A percentile compares a stretch with the other conserved stretches of the same genome.
phyloP scores from a whole-genome alignment of 2,797 vertebrate species.

The Apodemus agrarius region DNA sequence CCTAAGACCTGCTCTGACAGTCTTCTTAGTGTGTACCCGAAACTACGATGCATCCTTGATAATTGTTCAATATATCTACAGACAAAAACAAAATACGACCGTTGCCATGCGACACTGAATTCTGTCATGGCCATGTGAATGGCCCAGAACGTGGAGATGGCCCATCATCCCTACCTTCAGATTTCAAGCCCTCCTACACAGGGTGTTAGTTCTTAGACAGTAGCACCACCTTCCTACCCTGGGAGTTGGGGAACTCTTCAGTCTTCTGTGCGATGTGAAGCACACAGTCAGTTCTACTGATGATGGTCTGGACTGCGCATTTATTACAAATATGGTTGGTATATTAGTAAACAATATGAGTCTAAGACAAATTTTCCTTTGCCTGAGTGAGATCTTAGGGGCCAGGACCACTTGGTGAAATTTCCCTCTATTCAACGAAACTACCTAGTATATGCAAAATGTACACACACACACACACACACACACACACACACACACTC shows the following conservation, averaged over 20 bases:
- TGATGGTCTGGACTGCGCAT: background rate
- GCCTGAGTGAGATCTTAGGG: background rate
- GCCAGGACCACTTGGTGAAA: background rate
- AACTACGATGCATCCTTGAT: background rate
- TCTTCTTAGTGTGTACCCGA: background rate
- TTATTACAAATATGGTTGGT: conserved; percentile 7
- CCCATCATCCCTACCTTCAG: background rate
- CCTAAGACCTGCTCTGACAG: background rate
- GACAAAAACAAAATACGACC: background rate
- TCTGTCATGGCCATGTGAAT: background rate
- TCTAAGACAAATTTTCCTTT: background rate
- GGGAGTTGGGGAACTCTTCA: background rate
- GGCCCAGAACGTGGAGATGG: background rate
- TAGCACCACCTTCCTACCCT: background rate
- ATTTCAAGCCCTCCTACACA: background rate
- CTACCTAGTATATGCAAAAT: background rate
- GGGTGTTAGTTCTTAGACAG: background rate
- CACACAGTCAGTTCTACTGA: background rate
- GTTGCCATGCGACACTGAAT: background rate
- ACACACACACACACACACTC: background rate
- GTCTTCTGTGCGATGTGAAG: background rate
- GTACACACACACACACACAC: background rate
- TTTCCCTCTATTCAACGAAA: background rate
- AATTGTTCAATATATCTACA: background rate
- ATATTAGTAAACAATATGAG: background rate